phyloP scores from a whole-genome alignment of 53 echinoderm and acorn worm species.

The Zoroaster sp. region DNA sequence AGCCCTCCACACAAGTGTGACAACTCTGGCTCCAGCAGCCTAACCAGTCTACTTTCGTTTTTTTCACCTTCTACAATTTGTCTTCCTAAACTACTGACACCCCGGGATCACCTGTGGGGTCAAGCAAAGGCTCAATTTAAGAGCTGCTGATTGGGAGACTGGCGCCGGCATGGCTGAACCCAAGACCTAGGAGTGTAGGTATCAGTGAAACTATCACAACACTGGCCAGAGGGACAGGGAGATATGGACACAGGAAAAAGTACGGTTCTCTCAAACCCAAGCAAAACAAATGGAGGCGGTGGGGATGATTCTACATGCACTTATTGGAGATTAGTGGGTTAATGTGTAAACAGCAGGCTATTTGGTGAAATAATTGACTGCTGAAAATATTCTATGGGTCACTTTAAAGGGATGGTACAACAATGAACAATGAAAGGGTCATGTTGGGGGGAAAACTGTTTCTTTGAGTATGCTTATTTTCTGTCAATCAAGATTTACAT shows the following conservation, averaged over 20 bases:
- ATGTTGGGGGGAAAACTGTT: no score
- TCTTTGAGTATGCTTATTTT: no score
- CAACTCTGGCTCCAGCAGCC: neutral
- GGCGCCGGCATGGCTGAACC: slow-evolving; percentile 32
- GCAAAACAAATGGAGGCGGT: slow-evolving; percentile 15
- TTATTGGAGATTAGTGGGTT: slow-evolving; percentile 35
- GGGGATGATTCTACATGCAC: slow-evolving; percentile 30
- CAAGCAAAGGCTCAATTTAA: neutral
- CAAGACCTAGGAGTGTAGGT: neutral
- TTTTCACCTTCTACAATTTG: neutral
- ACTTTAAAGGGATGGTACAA: neutral
- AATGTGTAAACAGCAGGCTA: slow-evolving; percentile 13
- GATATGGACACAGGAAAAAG: neutral
- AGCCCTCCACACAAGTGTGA: neutral
- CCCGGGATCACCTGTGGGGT: slow-evolving; percentile 39
- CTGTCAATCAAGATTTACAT: no score
- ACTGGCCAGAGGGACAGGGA: slow-evolving; percentile 26
- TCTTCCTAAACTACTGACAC: neutral
- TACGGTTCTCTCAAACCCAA: neutral
- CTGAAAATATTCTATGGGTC: neutral
- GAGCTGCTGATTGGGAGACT: slow-evolving; percentile 15
- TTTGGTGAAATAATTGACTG: slow-evolving; percentile 7
- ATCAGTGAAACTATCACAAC: slow-evolving; percentile 38
- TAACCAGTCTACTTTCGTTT: neutral
- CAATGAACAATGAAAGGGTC: no score